Base-by-base conservation (phyloP, 2,888 invertebrate genomes). In the Esperia sulphurella region DNA sequence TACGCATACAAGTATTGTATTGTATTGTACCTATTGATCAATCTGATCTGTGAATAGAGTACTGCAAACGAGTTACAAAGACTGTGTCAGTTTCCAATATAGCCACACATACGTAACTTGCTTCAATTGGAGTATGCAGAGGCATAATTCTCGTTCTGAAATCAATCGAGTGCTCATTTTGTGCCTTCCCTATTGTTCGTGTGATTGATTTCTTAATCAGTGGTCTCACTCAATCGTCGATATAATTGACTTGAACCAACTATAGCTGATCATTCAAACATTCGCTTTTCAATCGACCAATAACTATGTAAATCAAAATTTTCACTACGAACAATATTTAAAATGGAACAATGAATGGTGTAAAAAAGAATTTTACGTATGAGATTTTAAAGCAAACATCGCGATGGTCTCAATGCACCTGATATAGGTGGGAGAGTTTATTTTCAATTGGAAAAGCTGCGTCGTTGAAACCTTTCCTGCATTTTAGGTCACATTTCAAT, bases 401-500 rank as follows among this genome's bases (percentile, higher is more conserved):
- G 5, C 21, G 3, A 21, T 21, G 21, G 21, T 5, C 21, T 21
- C 21, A 21, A 21, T 3, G 5, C 21, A 21, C 21, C 21, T 21
- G 21, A 5, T n/a, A n/a, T n/a, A n/a, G 21, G 21, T 21, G 21
- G 2, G 21, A 21, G 21, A 3, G 21, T 21, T 21, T 21, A 21
- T 21, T 21, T 21, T 21, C 21, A 21, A 21, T 21, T 21, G 2
- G 21, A 21, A 21, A 21, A 21, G 21, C 21, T 72, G 61, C 58
- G 10, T 47, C 35, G 45, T 14, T 33, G 39, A 29, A 47, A 45
- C 57, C 59, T 61, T 57, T 65, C 61, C 60, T 62, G 57, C 62
- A 64, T 61, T 58, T 59, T 57, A 60, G 58, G 54, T 62, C 61
- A 54, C 71, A 71, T 68, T 70, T 67, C 73, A 76, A 76, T 80